Evolutionary conservation across 2,888 invertebrate genomes (phyloP), one percentile per base, ranked within the genome.

Genomic region (Yponomeuta evonymella): DNA sequence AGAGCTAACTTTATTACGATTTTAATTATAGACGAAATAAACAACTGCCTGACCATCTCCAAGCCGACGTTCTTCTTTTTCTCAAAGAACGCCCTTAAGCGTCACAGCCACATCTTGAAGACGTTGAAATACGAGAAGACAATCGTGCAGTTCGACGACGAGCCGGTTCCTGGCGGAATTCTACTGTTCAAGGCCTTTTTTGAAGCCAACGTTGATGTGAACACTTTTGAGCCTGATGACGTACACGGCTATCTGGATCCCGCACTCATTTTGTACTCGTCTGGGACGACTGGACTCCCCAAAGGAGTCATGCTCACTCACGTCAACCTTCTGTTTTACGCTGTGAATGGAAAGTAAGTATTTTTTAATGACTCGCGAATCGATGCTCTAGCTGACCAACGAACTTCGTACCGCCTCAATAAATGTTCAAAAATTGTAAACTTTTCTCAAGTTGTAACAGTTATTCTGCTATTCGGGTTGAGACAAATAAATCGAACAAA

Each of bases 31-130:
- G 94, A 90, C 75, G 95, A 95, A 87, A 79, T 95, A 9, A 80
- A 90, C 73, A 96, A 96, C 81, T 94, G 94, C 0, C 78, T 95
- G 15, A 94, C 90, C 73, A 92, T 96, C 74, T 94, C 95, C 0
- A 93, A 93, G 76, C 96, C 96, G 67, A 94, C 93, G 76, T 77
- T 94, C 23, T 85, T 96, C 72, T 93, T 96, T 76, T 93, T 93
- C 51, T 95, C 95, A 0, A 86, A 88, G 73, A 75, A 82, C 2
- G 88, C 92, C 0, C 72, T 90, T 1, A 79, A 87, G 69, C 86
- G 83, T 65, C 79, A 93, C 72, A 74, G 84, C n/a, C 83, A 85
- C 51, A 83, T 87, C 29, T 79, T 85, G 51, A 82, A 85, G 58
- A 80, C 82, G 2, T 86, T 90, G 73, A 79, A 84, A 23, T 93